Evolutionary conservation across 1,140 invertebrate species (phyloP), one percentile per base, ranked within the genome.

Genomic region (Cepaea nemoralis): DNA sequence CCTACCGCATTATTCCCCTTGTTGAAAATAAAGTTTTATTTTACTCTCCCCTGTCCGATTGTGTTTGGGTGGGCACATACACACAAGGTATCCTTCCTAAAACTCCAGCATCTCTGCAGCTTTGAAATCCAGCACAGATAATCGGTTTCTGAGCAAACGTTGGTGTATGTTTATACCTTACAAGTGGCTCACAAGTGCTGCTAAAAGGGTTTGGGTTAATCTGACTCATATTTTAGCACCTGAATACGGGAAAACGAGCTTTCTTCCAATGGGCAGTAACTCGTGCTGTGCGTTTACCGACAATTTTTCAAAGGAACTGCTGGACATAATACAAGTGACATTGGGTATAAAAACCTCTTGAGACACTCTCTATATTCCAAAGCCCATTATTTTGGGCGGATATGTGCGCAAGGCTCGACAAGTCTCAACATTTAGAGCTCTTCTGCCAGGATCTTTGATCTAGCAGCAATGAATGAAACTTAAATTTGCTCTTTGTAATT

Each of bases 401-500:
- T 22, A 71, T 40, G 37, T 39, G 69, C 24, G 69, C 40, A 75
- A 12, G 45, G 27, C 31, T 50, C 19, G 73, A 50, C 73, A 75
- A 33, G 3, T 50, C 40, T 50, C 1, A 19, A 31, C 42, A 75
- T 75, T 75, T 45, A 75, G 14, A 27, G 22, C 42, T 50, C 24
- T 22, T 33, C 45, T 27, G 40, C 1, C 24, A 45, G 14, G 22
- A 27, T 35, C 73, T 75, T 75, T 75, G 73, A 75, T 75, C 24
- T 75, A 24, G 19, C 14, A 16, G n/a, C 6, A 48, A 24, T 50
- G 73, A 45, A 48, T 75, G 24, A 33, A 50, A 31, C 10, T 50
- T 75, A 75, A 75, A 75, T 75, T 75, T 75, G 73, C 73, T 48
- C 45, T 3, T 2, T 1, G 73, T 75, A 75, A 75, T 75, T 75